Base-by-base conservation (phyloP, 1,140 invertebrate species). In the Cepaea nemoralis region DNA sequence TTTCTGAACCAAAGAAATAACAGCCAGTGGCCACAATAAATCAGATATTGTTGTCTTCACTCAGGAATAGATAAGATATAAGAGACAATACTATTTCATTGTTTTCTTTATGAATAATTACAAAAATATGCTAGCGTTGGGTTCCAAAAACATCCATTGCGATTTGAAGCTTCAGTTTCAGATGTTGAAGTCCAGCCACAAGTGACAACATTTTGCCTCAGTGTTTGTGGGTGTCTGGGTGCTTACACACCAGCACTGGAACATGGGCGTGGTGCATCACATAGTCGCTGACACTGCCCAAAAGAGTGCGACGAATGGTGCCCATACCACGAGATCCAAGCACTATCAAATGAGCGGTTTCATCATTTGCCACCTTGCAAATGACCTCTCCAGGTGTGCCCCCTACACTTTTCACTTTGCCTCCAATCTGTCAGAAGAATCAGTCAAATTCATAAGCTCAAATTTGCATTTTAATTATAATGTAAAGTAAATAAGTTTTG, bases 201-300 rank as follows among this genome's bases (percentile, higher is more conserved):
- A n/a, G n/a, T n/a, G n/a, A n/a, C n/a, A n/a, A n/a, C n/a, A n/a
- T n/a, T n/a, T 3, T 55, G 22, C 33, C 27, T 63, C 35, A 55
- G 73, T 76, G 70, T 63, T 82, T 80, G 45, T 70, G 66, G 37
- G 27, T 31, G 16, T 79, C 77, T 67, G 77, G 77, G 77, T 87
- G 85, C 40, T 86, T 83, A 59, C 83, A 85, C 10, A 89, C 87
- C 50, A 89, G 80, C 0, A 90, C 89, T 14, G 90, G 89, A 22
- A 90, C 83, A 77, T 87, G 86, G 5, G 89, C 81, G 80, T 91
- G 89, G 75, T 90, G 89, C 22, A 91, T 87, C 42, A 90, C 84
- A 81, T 90, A 91, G 81, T 90, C 89, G 67, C 87, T 89, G 67
- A 91, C 87, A 55, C 89, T 90, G 70, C 90, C 89, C 14, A 91